Conservation (phyloP, 2,888 invertebrate species). For the Ectemnius lituratus region DNA sequence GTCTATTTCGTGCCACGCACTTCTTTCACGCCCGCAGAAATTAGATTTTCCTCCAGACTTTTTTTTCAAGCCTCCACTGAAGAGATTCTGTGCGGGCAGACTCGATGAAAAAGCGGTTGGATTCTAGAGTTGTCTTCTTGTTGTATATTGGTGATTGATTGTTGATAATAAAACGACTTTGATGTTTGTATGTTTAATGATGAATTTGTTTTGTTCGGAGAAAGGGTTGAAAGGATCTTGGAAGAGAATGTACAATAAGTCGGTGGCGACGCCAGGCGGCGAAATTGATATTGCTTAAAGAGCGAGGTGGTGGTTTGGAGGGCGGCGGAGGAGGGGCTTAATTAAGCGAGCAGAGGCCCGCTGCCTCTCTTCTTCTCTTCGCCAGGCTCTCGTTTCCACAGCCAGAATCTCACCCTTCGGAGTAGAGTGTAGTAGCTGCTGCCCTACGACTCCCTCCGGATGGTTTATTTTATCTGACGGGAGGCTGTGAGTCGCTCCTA, state of each 20-base stretch:
- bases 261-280: slow-evolving; percentile 43
- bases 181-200: not conserved
- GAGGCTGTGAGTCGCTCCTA: not conserved
- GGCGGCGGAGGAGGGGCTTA: slow-evolving; percentile 31
- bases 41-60: not conserved
- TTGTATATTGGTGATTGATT: not conserved
- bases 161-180: not conserved
- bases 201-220: not conserved
- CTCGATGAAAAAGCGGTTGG: too few relatives aligned
- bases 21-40: not conserved
- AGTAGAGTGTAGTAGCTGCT: not conserved
- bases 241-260: slow-evolving; percentile 37
- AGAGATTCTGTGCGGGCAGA: too few relatives aligned
- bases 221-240: not conserved
- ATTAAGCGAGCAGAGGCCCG: slow-evolving; percentile 44
- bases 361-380: slow-evolving; percentile 6
- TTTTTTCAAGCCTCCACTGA: not conserved
- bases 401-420: not conserved
- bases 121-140: too few relatives aligned
- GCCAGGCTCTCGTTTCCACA: slow-evolving; percentile 12
- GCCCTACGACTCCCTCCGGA: slow-evolving; percentile 11
- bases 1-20: slow-evolving; percentile 43
- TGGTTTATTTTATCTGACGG: slow-evolving; percentile 45
- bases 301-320: slow-evolving; percentile 28
- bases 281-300: slow-evolving; percentile 57